Evolutionary conservation across 2,888 invertebrate genomes (phyloP), one percentile per base, ranked within the genome.

Genomic region (Acleris sparsana): DNA sequence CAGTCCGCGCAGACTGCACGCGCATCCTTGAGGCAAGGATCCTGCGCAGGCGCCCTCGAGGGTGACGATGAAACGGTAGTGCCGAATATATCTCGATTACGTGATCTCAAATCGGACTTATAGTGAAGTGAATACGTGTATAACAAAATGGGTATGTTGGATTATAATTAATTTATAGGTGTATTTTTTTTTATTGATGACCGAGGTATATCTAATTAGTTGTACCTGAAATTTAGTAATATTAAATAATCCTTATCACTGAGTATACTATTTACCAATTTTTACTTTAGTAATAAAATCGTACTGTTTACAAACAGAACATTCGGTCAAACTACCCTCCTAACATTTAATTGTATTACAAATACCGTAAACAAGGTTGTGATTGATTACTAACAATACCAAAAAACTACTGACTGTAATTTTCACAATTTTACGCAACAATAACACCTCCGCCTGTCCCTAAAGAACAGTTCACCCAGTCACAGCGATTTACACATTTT

Each of bases 61-160:
- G 84, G 90, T 88, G 86, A 92, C 84, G 85, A 92, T 92, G 92
- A 80, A 79, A 87, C 88, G 85, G 80, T 89, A 80, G 82, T 83
- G 80, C 80, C 78, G 72, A 70, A 73, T 73, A 79, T 78, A 84
- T 81, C 80, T 85, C 84, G 80, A 80, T 80, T 75, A 81, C 86
- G 89, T 87, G 87, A 87, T 86, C 85, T 86, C 85, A 83, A 73
- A 74, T 71, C 72, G 85, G 84, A 88, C 87, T 79, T 80, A 80
- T 83, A 85, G 88, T 88, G 90, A 87, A 88, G 91, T 89, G 89
- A 82, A 82, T 79, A 76, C 77, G 71, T 72, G 74, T 70, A 73
- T 73, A 71, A 71, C 75, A 85, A 83, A 83, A 92, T 92, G 92
- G 92, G 92, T 92, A 67, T 87, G 92, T 17, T 85, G 33, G 1